A percentile compares a stretch with the other conserved stretches of the same genome.
phyloP scores from a whole-genome alignment of 2,113 vertebrate genomes.

The Danionella cerebrum region DNA sequence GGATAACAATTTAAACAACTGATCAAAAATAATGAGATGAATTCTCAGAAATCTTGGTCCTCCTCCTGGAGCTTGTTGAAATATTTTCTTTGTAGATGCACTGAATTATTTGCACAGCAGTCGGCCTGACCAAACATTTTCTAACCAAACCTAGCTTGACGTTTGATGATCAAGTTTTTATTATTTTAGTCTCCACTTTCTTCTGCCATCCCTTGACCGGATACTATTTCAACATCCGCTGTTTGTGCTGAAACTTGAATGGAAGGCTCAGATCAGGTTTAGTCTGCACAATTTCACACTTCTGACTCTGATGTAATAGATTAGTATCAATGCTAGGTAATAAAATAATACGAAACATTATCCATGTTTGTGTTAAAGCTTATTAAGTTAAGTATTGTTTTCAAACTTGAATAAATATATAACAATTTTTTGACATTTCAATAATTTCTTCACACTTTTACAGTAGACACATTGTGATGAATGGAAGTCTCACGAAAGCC shows the following conservation, averaged over 20 bases:
- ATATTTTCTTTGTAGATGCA: neutral
- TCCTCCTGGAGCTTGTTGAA: neutral
- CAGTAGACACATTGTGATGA: too few relatives aligned
- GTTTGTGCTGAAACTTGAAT: neutral
- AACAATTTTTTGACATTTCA: too few relatives aligned
- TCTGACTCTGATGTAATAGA: neutral
- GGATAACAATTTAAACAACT: neutral
- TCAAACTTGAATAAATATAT: too few relatives aligned
- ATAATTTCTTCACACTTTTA: too few relatives aligned
- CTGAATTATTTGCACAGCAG: neutral
- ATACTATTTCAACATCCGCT: neutral
- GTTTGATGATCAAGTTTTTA: neutral
- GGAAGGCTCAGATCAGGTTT: neutral
- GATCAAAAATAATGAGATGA: neutral
- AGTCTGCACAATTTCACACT: neutral
- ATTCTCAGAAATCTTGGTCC: neutral
- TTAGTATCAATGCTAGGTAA: too few relatives aligned
- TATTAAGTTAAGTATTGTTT: too few relatives aligned
- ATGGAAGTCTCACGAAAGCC: too few relatives aligned
- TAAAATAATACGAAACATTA: neutral
- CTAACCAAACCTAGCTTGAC: neutral
- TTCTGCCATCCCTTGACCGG: neutral
- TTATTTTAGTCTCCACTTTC: neutral
- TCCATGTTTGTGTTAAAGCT: too few relatives aligned
- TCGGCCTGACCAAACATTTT: neutral